phyloP scores from a whole-genome alignment of 2,797 vertebrate species.

The Salarias fasciatus region DNA sequence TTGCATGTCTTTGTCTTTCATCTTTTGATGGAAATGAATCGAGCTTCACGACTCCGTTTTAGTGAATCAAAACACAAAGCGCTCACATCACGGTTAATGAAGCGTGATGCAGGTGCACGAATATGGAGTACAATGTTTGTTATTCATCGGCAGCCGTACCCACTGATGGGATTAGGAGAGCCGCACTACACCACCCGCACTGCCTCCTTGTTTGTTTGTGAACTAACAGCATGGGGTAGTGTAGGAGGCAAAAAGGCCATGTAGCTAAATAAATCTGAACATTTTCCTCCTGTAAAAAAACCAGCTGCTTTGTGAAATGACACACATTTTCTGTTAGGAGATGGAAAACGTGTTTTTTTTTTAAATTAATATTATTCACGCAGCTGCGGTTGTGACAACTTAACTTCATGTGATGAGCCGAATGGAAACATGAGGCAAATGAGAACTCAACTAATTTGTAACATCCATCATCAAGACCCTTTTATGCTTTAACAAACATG shows the following conservation, averaged over 20 bases:
- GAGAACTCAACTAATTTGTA: no score
- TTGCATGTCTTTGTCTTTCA: no score
- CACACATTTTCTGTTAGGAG: neutral
- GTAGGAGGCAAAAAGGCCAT: neutral
- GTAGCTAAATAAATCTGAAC: neutral
- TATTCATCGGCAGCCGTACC: constrained; percentile 6
- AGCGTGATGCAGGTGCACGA: neutral
- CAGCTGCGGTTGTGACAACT: no score
- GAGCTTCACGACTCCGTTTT: no score
- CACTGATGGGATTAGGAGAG: no score
- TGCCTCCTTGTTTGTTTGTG: constrained; percentile 8
- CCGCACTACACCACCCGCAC: neutral
- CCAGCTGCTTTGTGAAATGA: neutral
- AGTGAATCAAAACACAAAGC: no score
- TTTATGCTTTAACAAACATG: constrained; percentile 8
- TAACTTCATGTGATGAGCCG: no score
- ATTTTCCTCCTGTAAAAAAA: neutral
- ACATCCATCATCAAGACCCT: constrained; percentile 12
- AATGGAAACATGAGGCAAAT: neutral
- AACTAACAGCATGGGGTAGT: neutral
- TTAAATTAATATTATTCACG: no score
- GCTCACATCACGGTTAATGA: no score
- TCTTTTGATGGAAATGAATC: no score
- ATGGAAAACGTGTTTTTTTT: no score
- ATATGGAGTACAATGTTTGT: constrained; percentile 15